These are phyloP conservation scores for Coregonus suidteri DNA, from an alignment of 2,797 vertebrate genomes.

Conservation along the genomic window DNA sequence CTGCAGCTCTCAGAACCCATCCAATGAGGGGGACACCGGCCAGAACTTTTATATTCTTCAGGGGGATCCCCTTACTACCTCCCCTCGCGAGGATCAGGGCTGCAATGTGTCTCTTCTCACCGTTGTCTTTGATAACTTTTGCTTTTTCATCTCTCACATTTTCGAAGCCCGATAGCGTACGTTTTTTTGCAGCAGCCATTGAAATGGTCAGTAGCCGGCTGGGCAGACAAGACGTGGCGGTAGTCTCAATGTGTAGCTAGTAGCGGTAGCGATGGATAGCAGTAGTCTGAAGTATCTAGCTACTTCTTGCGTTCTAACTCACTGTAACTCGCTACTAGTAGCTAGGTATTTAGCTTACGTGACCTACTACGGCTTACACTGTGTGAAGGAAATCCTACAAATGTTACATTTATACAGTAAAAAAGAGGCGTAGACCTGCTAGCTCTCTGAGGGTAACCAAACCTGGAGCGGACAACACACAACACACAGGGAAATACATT, in stretches of 20 bases:
- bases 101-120: conserved; percentile 62
- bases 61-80: conserved; percentile 91
- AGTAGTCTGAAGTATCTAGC: too few relatives aligned
- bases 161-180: accelerated
- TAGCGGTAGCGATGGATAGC: too few relatives aligned
- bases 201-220: neutral
- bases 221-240: neutral
- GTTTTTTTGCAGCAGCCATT: conserved; percentile 21
- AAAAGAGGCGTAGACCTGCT: too few relatives aligned
- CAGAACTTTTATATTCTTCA: conserved; percentile 91
- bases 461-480: conserved; percentile 71
- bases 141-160: conserved; percentile 18
- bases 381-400: neutral
- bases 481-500: conserved; percentile 6
- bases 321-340: neutral
- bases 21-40: conserved; percentile 88
- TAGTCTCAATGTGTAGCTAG: neutral
- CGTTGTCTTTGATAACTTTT: conserved; percentile 31
- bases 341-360: too few relatives aligned
- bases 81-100: conserved; percentile 88
- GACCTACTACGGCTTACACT: neutral
- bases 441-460: conserved; percentile 75
- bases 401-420: too few relatives aligned
- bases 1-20: conserved; percentile 88
- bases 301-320: too few relatives aligned